Percentiles rank a stretch among this genome's conserved stretches.
Conservation (phyloP, 2,888 invertebrate genomes). For the Chrysodeixis includens region DNA sequence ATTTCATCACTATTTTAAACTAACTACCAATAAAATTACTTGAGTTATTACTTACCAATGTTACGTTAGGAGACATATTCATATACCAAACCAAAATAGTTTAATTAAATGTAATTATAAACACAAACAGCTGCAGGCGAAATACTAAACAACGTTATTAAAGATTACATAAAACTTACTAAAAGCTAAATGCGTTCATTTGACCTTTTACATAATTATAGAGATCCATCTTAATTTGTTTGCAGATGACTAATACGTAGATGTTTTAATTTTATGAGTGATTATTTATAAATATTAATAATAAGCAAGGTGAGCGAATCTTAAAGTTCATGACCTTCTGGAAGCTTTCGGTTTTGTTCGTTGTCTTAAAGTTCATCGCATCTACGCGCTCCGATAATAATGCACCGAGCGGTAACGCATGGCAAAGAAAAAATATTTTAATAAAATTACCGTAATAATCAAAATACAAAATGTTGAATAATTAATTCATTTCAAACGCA, state of each 20-base stretch:
- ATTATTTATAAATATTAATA: constrained; percentile 59
- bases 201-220: constrained; percentile 3
- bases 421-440: background rate
- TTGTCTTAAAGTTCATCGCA: constrained; percentile 71
- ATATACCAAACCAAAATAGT: background rate
- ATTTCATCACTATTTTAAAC: too few relatives aligned
- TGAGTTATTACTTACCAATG: background rate
- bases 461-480: too few relatives aligned
- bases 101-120: background rate
- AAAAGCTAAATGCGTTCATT: background rate
- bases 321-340: constrained; percentile 80
- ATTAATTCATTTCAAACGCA: too few relatives aligned
- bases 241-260: constrained; percentile 21
- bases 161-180: background rate
- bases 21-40: background rate
- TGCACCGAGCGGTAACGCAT: background rate
- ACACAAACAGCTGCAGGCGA: background rate
- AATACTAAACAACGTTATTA: background rate
- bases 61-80: background rate
- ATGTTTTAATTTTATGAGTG: constrained; percentile 40
- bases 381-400: constrained; percentile 18
- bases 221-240: background rate
- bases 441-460: too few relatives aligned
- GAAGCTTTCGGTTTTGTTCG: constrained; percentile 61
- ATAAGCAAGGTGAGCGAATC: constrained; percentile 73